A percentile compares a stretch with the other conserved stretches of the same genome.
phyloP scores from a whole-genome alignment of 2,113 vertebrate genomes.

The Melanostigma gelatinosum region DNA sequence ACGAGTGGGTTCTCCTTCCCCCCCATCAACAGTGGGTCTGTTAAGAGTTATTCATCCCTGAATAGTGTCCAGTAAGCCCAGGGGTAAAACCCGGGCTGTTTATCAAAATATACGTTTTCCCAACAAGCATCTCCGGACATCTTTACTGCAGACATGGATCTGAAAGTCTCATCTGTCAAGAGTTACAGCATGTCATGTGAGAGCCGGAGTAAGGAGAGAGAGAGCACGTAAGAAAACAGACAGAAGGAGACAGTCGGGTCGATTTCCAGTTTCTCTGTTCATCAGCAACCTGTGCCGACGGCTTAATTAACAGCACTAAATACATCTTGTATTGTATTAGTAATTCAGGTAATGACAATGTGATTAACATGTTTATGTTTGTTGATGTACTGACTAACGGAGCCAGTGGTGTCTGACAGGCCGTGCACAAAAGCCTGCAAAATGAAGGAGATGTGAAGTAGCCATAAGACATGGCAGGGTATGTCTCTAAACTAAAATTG shows the following conservation, averaged over 20 bases:
- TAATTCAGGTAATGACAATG: neutral
- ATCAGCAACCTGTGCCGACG: neutral
- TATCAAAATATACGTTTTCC: neutral
- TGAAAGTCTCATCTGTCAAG: neutral
- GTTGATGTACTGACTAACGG: neutral
- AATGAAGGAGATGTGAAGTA: neutral
- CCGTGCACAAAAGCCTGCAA: neutral
- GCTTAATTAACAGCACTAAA: neutral
- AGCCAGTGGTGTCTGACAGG: neutral
- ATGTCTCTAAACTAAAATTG: neutral
- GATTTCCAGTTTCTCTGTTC: neutral
- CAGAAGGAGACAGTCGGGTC: neutral
- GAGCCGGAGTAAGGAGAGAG: neutral
- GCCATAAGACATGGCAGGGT: neutral
- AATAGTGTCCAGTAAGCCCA: neutral
- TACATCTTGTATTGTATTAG: neutral
- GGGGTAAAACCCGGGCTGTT: neutral
- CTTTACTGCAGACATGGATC: neutral
- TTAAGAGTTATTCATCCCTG: neutral
- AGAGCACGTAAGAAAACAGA: neutral
- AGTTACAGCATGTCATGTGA: neutral
- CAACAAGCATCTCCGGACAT: conserved; percentile 8
- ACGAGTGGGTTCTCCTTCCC: neutral
- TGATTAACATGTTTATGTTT: neutral
- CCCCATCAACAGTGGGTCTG: neutral